Base-by-base conservation (phyloP, 2,797 vertebrate species). In the Danio choprae region DNA sequence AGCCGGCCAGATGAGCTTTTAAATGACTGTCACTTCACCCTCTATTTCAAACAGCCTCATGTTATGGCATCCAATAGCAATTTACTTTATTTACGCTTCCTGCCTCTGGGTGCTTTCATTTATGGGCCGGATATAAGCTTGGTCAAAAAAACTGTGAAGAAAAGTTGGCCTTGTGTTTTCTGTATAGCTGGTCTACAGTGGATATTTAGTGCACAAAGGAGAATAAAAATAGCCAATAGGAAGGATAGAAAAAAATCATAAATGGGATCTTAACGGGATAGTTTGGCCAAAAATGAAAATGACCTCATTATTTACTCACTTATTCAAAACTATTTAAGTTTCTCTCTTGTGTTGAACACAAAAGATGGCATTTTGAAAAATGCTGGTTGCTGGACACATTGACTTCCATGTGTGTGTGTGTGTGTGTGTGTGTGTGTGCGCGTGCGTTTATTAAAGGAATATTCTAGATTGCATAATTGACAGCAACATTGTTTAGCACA, bases 21-120 rank as follows among this genome's bases (percentile, higher is more conserved):
- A 90, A 90, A 89, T 91, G 89, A 91, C 86, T 87, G 87, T 86
- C 87, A 88, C 76, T 88, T 88, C 87, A 82, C 69, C 78, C 85
- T 86, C 84, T 83, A 86, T 88, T 88, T 85, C 80, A 87, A 84
- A 86, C 74, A 65, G 81, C 76, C 82, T 62, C 83, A 77, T 84
- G 86, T 88, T 88, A 89, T 89, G 86, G 84, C 86, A 87, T 84
- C 78, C 85, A 84, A 82, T 84, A 85, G 87, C 70, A 84, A 75
- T 84, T 83, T 43, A 59, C 82, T 83, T 88, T 87, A 85, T 89
- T 79, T 84, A 80, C 62, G 79, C 82, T 73, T 81, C 81, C 74
- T 74, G 80, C 77, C 84, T 83, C 72, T 55, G 38, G 71, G 51
- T 78, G 71, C 78, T 85, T 81, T 84, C 84, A 86, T 87, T 91